These are phyloP conservation scores for Sebastes taczanowskii DNA, from an alignment of 2,797 vertebrate species.

Conservation along the genomic window DNA sequence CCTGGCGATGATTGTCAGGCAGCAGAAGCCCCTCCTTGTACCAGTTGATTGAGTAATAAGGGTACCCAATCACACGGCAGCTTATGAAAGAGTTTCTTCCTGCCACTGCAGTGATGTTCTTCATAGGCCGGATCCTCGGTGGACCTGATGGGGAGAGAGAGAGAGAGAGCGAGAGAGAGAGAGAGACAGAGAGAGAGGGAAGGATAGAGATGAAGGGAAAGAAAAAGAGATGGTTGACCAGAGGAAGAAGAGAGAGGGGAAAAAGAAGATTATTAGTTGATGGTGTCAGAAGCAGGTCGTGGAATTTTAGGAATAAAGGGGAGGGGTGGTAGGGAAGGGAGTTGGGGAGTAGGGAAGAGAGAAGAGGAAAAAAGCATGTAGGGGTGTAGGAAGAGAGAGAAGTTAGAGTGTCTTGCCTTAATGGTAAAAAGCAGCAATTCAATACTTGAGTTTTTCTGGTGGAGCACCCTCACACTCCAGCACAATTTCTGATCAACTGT, in stretches of 20 bases:
- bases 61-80: conserved; percentile 97
- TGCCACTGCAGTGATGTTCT: conserved; percentile 95
- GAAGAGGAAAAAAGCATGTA: conserved; percentile 24
- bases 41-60: conserved; percentile 99
- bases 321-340: conserved; percentile 42
- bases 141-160: conserved; percentile 79
- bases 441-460: not conserved
- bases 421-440: not conserved
- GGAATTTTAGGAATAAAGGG: conserved; percentile 68
- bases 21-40: conserved; percentile 95
- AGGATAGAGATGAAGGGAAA: conserved; percentile 32
- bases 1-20: conserved; percentile 95
- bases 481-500: not conserved
- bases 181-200: not conserved
- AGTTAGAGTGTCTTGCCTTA: not conserved
- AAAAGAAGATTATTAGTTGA: conserved; percentile 65
- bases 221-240: conserved; percentile 38
- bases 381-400: conserved; percentile 23
- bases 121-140: conserved; percentile 95
- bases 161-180: not conserved
- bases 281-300: conserved; percentile 43
- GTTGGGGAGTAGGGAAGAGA: conserved; percentile 20
- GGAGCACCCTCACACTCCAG: not conserved
- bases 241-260: conserved; percentile 30
- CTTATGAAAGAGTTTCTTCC: conserved; percentile 97